These are phyloP conservation scores for Pipistrellus pipistrellus DNA, from an alignment of 2,797 vertebrate genomes.

Conservation along the genomic window DNA sequence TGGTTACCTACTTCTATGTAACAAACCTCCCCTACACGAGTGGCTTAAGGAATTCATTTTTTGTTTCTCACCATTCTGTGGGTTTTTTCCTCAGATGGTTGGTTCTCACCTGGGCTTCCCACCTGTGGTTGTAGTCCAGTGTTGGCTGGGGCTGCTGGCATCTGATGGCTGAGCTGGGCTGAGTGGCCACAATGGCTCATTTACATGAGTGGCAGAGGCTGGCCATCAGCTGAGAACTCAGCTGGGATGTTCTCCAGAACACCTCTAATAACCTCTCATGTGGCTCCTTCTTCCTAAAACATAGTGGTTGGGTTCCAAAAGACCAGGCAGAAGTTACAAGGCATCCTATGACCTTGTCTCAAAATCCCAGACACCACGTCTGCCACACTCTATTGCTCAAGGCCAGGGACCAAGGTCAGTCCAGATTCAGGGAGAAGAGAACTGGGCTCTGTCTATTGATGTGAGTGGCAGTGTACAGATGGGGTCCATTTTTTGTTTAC, in stretches of 20 bases:
- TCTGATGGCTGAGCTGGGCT: not conserved
- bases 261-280: not conserved
- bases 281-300: not conserved
- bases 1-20: not conserved
- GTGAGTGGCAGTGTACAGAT: not conserved
- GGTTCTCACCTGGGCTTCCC: not conserved
- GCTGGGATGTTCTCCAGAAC: not conserved
- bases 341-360: not conserved
- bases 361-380: not conserved
- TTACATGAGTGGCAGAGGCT: not conserved
- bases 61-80: not conserved
- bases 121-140: accelerated
- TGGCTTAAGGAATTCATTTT: not conserved
- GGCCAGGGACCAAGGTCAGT: not conserved
- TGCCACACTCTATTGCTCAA: not conserved
- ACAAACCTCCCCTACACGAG: not conserved
- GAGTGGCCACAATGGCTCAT: no score
- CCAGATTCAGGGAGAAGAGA: not conserved
- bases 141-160: not conserved
- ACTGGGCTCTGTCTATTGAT: not conserved
- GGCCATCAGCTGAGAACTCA: not conserved
- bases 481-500: not conserved
- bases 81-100: not conserved
- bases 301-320: not conserved
- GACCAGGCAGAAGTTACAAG: not conserved